A percentile compares a stretch with the other conserved stretches of the same genome.
phyloP scores from a whole-genome alignment of 2,797 vertebrate genomes.

The Semotilus atromaculatus region DNA sequence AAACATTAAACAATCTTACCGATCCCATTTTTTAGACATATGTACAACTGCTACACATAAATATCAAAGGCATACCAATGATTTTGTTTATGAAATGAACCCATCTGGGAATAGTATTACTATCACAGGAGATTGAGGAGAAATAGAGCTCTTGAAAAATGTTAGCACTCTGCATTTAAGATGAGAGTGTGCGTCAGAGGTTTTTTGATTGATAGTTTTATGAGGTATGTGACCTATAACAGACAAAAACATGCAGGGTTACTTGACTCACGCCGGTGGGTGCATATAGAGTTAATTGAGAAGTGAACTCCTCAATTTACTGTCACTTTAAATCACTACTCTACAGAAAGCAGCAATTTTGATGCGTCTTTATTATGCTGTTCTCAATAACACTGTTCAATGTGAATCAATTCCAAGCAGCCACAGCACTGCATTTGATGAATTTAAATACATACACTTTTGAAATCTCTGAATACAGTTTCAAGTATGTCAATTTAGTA shows the following conservation, averaged over 20 bases:
- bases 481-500: not conserved
- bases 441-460: not conserved
- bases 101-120: not conserved
- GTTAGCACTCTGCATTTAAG: not conserved
- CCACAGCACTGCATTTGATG: not conserved
- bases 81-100: not conserved
- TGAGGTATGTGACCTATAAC: constrained; percentile 70
- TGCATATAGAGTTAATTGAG: constrained; percentile 58
- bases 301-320: constrained; percentile 58
- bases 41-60: not conserved
- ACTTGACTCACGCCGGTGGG: constrained; percentile 52
- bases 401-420: not conserved
- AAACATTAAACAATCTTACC: not conserved
- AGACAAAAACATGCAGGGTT: constrained; percentile 58
- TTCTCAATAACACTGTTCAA: not conserved
- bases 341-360: constrained; percentile 10
- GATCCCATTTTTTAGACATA: too few species aligned
- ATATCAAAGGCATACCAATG: not conserved
- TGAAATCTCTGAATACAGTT: constrained; percentile 5
- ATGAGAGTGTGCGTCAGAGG: constrained; percentile 39
- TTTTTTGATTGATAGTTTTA: constrained; percentile 67
- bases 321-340: constrained; percentile 59
- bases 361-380: not conserved
- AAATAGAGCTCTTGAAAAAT: constrained; percentile 4
- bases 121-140: not conserved